Percentiles rank a stretch among this genome's conserved stretches.
phyloP scores from a whole-genome alignment of 2,113 vertebrate species.

The Ammospiza caudacuta region DNA sequence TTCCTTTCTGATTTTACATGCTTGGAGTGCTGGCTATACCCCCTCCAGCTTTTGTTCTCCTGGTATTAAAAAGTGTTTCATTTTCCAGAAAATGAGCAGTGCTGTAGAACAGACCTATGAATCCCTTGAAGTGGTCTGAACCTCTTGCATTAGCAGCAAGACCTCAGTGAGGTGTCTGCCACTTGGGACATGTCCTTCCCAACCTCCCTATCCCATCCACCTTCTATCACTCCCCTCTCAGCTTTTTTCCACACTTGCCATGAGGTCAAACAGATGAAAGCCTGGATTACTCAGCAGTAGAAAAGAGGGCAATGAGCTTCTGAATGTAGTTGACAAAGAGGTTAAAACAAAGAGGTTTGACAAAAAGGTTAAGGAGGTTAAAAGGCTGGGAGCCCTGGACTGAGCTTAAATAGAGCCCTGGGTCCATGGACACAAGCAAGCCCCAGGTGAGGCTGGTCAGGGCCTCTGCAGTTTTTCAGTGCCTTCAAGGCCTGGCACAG shows the following conservation, averaged over 20 bases:
- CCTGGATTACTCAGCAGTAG: not conserved
- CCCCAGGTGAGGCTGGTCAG: not conserved
- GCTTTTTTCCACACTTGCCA: constrained; percentile 5
- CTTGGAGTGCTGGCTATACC: not conserved
- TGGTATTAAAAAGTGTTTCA: not conserved
- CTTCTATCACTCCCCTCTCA: not conserved
- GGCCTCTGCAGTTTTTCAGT: not conserved
- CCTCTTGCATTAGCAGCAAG: not conserved
- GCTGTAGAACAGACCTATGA: not conserved
- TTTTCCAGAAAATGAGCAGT: not conserved
- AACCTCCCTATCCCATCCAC: not conserved
- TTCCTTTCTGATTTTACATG: constrained; percentile 57
- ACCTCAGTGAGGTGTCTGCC: not conserved
- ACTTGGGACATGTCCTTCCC: rapidly evolving
- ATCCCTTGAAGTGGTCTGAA: not conserved
- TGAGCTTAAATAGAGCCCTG: not conserved
- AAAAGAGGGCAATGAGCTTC: not conserved
- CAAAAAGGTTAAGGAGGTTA: not conserved
- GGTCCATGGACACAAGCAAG: not conserved
- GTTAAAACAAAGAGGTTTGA: not conserved
- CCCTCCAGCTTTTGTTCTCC: not conserved
- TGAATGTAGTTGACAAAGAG: not conserved
- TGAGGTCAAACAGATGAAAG: not conserved
- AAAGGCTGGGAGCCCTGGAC: not conserved
- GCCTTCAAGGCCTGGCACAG: rapidly evolving